These are phyloP conservation scores for Larimichthys polyactis DNA, from an alignment of 2,113 vertebrate genomes.

Conservation along the genomic window DNA sequence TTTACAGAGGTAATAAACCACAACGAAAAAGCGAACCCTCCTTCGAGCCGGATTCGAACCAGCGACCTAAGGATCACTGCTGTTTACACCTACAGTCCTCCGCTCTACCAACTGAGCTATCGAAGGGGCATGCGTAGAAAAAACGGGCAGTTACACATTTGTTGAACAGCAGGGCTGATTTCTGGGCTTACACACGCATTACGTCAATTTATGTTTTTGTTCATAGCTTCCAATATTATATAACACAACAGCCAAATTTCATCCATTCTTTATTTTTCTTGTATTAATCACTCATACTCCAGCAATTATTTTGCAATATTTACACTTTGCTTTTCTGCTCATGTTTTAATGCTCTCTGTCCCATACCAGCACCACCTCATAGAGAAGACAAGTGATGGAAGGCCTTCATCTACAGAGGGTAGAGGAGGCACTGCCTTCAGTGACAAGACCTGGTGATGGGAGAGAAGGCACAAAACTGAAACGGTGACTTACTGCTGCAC, in stretches of 20 bases:
- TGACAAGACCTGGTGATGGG: background rate
- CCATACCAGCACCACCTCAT: background rate
- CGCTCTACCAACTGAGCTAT: conserved; percentile 89
- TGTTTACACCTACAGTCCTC: conserved; percentile 84
- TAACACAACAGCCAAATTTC: background rate
- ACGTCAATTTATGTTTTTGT: too few species aligned
- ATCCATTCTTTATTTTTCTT: conserved; percentile 47
- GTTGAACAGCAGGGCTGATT: too few species aligned
- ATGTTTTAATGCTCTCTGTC: conserved; percentile 26
- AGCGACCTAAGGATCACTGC: too few species aligned
- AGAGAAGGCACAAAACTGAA: background rate
- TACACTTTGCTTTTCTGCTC: conserved; percentile 48
- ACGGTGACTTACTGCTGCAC: conserved; percentile 3
- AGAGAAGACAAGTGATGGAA: background rate
- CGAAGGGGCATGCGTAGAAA: too few species aligned
- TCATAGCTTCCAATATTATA: background rate
- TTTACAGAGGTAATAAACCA: too few species aligned
- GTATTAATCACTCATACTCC: conserved; percentile 62
- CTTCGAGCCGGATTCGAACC: too few species aligned
- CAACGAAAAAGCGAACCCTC: too few species aligned
- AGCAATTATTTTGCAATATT: conserved; percentile 58
- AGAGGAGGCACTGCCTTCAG: conserved; percentile 3
- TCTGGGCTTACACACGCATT: too few species aligned
- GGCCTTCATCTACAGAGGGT: background rate
- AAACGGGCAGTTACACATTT: too few species aligned